Base-by-base conservation (phyloP, 2,888 invertebrate species). In the Alsophila aescularia region DNA sequence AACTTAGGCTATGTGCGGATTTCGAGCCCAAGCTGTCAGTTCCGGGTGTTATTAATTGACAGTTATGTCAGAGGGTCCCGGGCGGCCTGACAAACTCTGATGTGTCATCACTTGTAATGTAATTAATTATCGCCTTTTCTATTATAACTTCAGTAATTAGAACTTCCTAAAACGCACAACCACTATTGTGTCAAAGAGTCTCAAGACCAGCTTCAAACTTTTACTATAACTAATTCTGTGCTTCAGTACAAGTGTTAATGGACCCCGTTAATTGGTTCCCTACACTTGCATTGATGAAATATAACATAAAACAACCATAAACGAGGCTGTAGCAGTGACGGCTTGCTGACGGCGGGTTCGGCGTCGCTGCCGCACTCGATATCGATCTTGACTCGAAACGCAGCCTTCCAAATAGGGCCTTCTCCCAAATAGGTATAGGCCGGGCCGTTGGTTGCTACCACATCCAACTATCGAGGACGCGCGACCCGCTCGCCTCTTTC, bases 361-460 rank as follows among this genome's bases (percentile, higher is more conserved):
- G 74, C 71, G 69, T 71, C 74, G 74, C 73, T 69, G 70, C 65
- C 62, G 63, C 62, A 32, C 54, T 72, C 75, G 87, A 88, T 89
- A 86, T 81, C 74, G 84, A 89, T 87, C 86, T 76, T 77, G 76
- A 81, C 86, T 85, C 81, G 89, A 81, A 80, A 73, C 77, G 77
- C 90, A 91, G 90, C 83, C 80, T 91, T 89, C 91, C 91, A 84
- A 90, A 91, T 91, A 90, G 83, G 91, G 90, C 62, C 73, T 66
- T 75, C 73, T 83, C 89, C 90, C 75, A 90, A 90, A 90, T 90
- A 88, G 91, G 91, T 81, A 85, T 74, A 77, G 79, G 72, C 70
- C 75, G 66, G 63, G 71, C 72, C 70, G 74, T 71, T 73, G 73
- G 53, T 64, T 57, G 71, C 68, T 70, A 72, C 70, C 53, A 34